phyloP scores from a whole-genome alignment of 1,140 invertebrate species.

The Scaptomyza montana region DNA sequence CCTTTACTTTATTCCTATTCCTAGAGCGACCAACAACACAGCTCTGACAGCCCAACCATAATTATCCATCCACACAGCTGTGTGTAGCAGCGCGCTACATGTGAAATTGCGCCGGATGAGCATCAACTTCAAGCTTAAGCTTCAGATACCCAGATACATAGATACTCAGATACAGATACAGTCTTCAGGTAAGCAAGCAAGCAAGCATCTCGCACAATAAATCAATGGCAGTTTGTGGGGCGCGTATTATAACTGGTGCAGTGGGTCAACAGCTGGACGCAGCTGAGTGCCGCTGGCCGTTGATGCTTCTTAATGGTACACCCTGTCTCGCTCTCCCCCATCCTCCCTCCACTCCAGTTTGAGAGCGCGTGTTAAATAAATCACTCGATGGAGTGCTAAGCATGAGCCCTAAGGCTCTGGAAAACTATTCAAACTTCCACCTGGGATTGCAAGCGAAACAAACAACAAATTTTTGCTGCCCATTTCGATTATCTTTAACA shows the following conservation, averaged over 20 bases:
- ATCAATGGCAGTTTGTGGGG: slow-evolving; percentile 60
- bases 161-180: slow-evolving; percentile 2
- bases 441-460: slow-evolving; percentile 3
- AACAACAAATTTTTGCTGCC: slow-evolving; percentile 24
- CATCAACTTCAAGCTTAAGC: slow-evolving; percentile 29
- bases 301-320: slow-evolving; percentile 63
- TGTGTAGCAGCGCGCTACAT: slow-evolving; percentile 43
- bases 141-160: background rate
- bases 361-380: slow-evolving; percentile 73
- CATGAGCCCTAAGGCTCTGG: slow-evolving; percentile 43
- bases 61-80: slow-evolving; percentile 70
- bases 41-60: slow-evolving; percentile 45
- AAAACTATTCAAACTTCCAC: slow-evolving; percentile 39
- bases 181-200: background rate
- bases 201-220: slow-evolving; percentile 52
- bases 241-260: slow-evolving; percentile 66
- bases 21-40: slow-evolving; percentile 31
- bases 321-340: slow-evolving; percentile 1
- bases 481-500: slow-evolving; percentile 19
- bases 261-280: slow-evolving; percentile 67
- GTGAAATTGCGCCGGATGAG: slow-evolving; percentile 76
- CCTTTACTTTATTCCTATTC: slow-evolving; percentile 63
- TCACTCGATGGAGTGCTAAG: slow-evolving; percentile 78
- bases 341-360: background rate
- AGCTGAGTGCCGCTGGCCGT: slow-evolving; percentile 51